These are phyloP conservation scores for Bambusicola thoracicus DNA, from an alignment of 2,113 vertebrate genomes.

Conservation along the genomic window DNA sequence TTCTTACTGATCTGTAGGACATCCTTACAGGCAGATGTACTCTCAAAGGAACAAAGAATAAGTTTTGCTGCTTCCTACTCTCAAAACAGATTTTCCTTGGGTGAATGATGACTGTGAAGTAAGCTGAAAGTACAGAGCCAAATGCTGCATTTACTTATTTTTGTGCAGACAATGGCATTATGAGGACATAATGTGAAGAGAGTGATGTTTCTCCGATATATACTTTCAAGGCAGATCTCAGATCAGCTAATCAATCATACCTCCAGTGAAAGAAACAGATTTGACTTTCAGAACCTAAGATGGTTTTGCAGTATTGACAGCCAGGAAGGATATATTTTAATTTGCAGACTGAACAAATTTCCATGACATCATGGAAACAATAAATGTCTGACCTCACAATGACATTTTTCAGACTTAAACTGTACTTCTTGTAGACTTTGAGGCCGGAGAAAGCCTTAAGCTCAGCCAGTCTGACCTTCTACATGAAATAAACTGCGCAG, in stretches of 20 bases:
- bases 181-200: slow-evolving; percentile 52
- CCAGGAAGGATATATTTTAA: slow-evolving; percentile 60
- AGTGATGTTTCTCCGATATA: slow-evolving; percentile 51
- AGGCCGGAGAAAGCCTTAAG: slow-evolving; percentile 34
- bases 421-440: slow-evolving; percentile 40
- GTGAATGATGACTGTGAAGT: slow-evolving; percentile 64
- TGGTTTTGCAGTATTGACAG: slow-evolving; percentile 56
- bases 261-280: slow-evolving; percentile 21
- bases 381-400: slow-evolving; percentile 57
- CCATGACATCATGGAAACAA: slow-evolving; percentile 62
- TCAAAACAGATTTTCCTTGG: background rate
- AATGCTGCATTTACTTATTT: slow-evolving; percentile 59
- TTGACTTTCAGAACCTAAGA: slow-evolving; percentile 50
- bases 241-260: slow-evolving; percentile 41
- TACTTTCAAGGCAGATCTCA: slow-evolving; percentile 50
- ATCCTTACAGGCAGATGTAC: background rate
- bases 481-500: background rate
- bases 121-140: slow-evolving; percentile 55
- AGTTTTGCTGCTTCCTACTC: background rate
- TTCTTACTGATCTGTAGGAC: background rate
- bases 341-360: slow-evolving; percentile 57
- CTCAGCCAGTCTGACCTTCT: slow-evolving; percentile 45
- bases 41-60: background rate
- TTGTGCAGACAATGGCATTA: slow-evolving; percentile 57
- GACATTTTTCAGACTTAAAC: slow-evolving; percentile 52